Base-by-base conservation (phyloP, 92 coral and sea anemone genomes). In the Phenganax marumi region DNA sequence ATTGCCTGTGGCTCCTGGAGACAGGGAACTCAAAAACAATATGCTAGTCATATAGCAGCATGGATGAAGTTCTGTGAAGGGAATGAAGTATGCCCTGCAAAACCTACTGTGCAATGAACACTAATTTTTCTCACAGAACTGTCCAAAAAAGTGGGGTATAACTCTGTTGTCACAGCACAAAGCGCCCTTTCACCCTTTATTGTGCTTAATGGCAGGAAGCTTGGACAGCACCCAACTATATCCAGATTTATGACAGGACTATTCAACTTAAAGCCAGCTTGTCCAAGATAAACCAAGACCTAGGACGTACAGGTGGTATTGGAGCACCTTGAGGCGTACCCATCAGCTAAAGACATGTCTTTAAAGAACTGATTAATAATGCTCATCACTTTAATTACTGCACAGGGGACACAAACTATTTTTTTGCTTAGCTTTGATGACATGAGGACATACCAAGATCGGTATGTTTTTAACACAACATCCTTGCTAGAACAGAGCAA, bases 381-480 rank as follows among this genome's bases (percentile, higher is more conserved):
- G 87, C 51, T 89, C 10, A 72, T 88, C 73, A 87, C 87, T 48
- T 72, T 86, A n/a, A 50, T 82, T 48, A 61, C 86, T n/a, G 89
- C 88, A 21, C 91, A 88, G 56, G 50, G 89, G 62, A 75, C 90
- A 9, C 88, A 87, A 72, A 85, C 89, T 5, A 72, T 89, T 10
- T 77, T 83, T 47, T 18, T 46, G 14, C 79, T 89, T 46, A 77
- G 84, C 33, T 39, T 89, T 63, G 92, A 86, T 10, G 52, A 52
- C 54, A 86, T 86, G 90, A 56, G 60, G n/a, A 68, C 57, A 14
- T 13, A 39, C 2, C 75, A 83, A 80, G 89, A 79, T 43, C 51
- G 71, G 50, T 88, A 85, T 77, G 76, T 71, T 8, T 86, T 83
- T 50, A 70, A 55, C 16, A 65, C 73, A 56, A 66, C 78, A 51